A percentile compares a stretch with the other conserved stretches of the same genome.
These are phyloP conservation scores for Thelaira solivaga DNA, from an alignment of 2,888 invertebrate species.

Conservation along the genomic window DNA sequence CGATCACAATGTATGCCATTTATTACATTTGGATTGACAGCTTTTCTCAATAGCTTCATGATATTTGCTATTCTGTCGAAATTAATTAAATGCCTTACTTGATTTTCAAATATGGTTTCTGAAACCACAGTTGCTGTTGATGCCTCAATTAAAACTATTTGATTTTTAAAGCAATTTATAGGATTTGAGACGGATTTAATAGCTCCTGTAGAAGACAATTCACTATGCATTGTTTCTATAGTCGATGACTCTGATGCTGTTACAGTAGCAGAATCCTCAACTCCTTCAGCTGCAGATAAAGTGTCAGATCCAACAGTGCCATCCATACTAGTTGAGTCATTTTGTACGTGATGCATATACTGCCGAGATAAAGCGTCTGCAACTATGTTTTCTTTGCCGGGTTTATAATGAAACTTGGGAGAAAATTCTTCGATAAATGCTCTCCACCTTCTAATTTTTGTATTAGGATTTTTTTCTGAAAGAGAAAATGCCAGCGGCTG, in stretches of 20 bases:
- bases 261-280: background rate
- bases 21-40: conserved; percentile 2
- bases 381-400: background rate
- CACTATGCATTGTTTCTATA: background rate
- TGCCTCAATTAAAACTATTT: background rate
- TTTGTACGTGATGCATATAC: background rate
- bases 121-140: background rate
- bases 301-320: background rate
- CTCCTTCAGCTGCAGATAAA: background rate
- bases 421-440: conserved; percentile 13
- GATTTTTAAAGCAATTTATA: conserved; percentile 2
- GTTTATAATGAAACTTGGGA: conserved; percentile 17
- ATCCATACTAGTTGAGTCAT: background rate
- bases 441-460: background rate
- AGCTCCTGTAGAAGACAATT: conserved; percentile 6
- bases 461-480: background rate
- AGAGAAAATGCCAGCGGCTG: background rate
- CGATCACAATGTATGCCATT: conserved; percentile 41
- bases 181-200: conserved; percentile 1
- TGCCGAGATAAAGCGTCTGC: conserved; percentile 19
- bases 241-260: background rate
- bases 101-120: conserved; percentile 1
- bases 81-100: background rate
- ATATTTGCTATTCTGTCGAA: background rate
- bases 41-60: background rate